These are phyloP conservation scores for Beris morrisii DNA, from an alignment of 2,888 invertebrate genomes.

Conservation along the genomic window DNA sequence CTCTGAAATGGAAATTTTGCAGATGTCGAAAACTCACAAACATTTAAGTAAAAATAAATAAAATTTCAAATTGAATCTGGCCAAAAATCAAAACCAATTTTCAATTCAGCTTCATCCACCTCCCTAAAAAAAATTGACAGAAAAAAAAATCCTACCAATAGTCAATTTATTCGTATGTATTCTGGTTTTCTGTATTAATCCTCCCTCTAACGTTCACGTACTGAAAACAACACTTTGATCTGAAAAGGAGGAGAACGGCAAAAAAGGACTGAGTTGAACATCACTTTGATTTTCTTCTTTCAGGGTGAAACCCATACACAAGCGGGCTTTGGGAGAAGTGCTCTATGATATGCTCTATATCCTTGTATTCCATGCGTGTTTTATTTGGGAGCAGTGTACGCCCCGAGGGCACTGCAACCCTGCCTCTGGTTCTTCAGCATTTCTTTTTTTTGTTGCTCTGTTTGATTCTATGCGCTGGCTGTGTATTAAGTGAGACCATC, in stretches of 20 bases:
- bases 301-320: background rate
- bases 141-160: no score
- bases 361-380: constrained; percentile 14
- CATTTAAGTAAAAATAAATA: constrained; percentile 5
- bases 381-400: constrained; percentile 16
- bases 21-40: constrained; percentile 1
- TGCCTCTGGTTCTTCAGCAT: constrained; percentile 1
- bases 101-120: background rate
- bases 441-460: no score
- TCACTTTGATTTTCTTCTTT: constrained; percentile 1
- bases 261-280: no score
- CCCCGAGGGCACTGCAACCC: constrained; percentile 19
- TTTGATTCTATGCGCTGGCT: no score
- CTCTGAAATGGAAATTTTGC: background rate
- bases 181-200: no score
- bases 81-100: constrained; percentile 5
- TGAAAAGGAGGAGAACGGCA: no score
- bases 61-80: constrained; percentile 5
- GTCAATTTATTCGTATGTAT: no score
- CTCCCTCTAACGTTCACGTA: no score
- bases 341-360: background rate
- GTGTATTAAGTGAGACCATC: no score
- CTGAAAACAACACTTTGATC: no score
- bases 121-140: background rate
- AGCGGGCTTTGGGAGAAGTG: background rate